Base-by-base conservation (phyloP, 2,888 invertebrate species). In the Helicoverpa assulta region DNA sequence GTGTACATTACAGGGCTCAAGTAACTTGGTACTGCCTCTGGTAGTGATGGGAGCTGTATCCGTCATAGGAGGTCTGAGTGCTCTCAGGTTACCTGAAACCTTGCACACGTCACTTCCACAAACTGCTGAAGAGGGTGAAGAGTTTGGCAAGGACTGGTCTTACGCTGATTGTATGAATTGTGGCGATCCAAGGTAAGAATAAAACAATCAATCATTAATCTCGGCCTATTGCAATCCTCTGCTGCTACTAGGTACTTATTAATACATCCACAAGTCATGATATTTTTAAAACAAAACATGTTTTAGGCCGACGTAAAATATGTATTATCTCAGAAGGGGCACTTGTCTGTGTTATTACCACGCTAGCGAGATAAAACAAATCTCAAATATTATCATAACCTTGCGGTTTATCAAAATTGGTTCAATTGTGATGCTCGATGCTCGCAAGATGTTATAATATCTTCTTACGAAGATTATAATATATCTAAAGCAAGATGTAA, bases 71-170 rank as follows among this genome's bases (percentile, higher is more conserved):
- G 98, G 98, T 2, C 87, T 98, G 68, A 97, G 97, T 1, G 98
- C 98, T 0, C 94, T 98, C 7, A 96, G 98, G 21, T 91, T 99
- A 75, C 98, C 98, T 0, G 98, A 99, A 95, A 99, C 98, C 0
- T 92, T 98, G 43, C 98, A 98, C 88, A 96, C 98, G 84, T 96
- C 97, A 4, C 90, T 99, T 76, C 98, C 98, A 0, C 98, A 98
- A 92, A 98, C 98, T 0, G 96, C 98, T 8, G 98, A 98, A 89
- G 98, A 99, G 89, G 98, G 98, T 2, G 98, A 98, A 90, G 96
- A 97, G 84, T 98, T 98, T 87, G 98, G 98, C 43, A 98, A 98
- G 90, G 96, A 98, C 85, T 98, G 98, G 97, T 96, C 97, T 0
- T 96, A 97, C 76, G 96, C 96, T 43, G 98, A 98, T 89, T 98